Evolutionary conservation across 2,797 vertebrate species (phyloP).

Genomic region (Garrulus glandarius): DNA sequence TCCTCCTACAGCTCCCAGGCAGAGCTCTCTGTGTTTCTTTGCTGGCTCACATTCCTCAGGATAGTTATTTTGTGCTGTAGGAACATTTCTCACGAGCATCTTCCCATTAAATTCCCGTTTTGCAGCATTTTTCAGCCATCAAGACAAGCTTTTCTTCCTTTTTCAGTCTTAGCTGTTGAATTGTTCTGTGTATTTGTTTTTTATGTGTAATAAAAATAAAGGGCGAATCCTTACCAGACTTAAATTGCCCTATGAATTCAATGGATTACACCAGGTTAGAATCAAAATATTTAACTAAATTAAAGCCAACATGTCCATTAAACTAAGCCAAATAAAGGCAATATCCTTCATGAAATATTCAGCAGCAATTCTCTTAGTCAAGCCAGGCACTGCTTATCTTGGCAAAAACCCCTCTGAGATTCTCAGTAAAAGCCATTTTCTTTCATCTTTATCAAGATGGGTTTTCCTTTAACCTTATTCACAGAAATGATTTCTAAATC

Average conservation of each 20-base stretch:
- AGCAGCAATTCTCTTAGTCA: background rate
- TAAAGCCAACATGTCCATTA: background rate
- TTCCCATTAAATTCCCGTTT: background rate
- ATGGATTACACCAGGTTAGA: background rate
- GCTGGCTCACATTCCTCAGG: background rate
- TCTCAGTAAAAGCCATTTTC: conserved; percentile 29
- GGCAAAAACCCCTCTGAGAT: background rate
- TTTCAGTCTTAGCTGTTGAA: background rate
- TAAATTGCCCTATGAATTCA: background rate
- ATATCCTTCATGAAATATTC: background rate
- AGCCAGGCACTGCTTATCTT: conserved; percentile 28
- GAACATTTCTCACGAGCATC: background rate
- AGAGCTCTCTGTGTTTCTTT: background rate
- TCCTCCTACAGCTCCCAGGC: background rate
- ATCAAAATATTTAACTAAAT: conserved; percentile 14
- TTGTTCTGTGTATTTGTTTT: background rate
- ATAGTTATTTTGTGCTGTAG: background rate
- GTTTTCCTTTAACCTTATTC: conserved; percentile 43
- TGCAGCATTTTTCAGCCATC: background rate
- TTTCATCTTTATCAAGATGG: conserved; percentile 32
- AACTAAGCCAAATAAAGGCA: conserved; percentile 1
- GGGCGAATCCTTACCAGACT: background rate
- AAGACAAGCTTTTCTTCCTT: background rate
- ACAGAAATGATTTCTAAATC: conserved; percentile 42
- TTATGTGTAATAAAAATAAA: background rate